Evolutionary conservation across 2,888 invertebrate genomes (phyloP), one percentile per base, ranked within the genome.

Genomic region (Drosophila eohydei): DNA sequence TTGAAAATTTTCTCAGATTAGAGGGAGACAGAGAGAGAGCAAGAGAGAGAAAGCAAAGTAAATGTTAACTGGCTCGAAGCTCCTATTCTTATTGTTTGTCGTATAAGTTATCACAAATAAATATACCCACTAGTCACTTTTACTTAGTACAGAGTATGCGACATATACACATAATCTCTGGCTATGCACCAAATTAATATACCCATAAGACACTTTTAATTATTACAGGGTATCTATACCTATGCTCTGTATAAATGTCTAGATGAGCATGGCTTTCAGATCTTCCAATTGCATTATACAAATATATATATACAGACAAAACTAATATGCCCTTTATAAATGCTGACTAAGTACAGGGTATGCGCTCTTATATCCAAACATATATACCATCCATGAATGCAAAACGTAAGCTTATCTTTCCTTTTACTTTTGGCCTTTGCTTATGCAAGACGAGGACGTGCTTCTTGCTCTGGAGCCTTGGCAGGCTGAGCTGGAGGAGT

Each of bases 401-500:
- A 7, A 26, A 44, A 26, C 14, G 14, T 14, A 1, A 48, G n/a
- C 4, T 30, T 6, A 11, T 50, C 30, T 4, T 32, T 8, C 4
- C 9, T 30, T n/a, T 6, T 28, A 30, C n/a, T 3, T 4, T 48
- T 36, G 3, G 0, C 51, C 12, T 44, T 38, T 32, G 3, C 12
- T 26, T 50, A 8, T 50, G 3, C 2, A 50, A 96, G 96, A 96
- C 92, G 88, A 90, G 16, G 93, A 93, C 36, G 94, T 96, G 2
- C 74, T 95, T 14, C 91, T 92, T 44, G 94, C 94, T 48, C 90
- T 97, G 57, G 83, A 93, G 48, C 93, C 94, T 2, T 96, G 95
- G 94, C 94, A 94, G 57, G 93, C 93, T 1, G 83, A 91, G 38
- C 94, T 96, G 16, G 94, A 95, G 52, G 93, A 92, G 26, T 71